Conservation (phyloP, 2,888 invertebrate species). For the Drosophila seclusa region DNA sequence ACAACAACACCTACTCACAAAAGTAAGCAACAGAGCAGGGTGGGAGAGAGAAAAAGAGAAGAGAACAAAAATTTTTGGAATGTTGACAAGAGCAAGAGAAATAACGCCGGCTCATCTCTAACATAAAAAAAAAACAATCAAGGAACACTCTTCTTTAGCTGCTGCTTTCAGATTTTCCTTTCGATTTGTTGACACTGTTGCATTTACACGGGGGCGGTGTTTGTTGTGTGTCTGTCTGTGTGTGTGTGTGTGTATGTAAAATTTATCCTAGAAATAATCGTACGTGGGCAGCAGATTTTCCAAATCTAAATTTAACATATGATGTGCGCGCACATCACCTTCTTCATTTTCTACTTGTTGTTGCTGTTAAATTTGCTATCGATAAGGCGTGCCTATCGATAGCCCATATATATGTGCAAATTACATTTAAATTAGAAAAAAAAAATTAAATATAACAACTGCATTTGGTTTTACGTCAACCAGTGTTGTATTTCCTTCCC, state of each 20-base stretch:
- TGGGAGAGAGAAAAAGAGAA: conserved; percentile 27
- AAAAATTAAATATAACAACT: conserved; percentile 8
- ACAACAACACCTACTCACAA: conserved; percentile 22
- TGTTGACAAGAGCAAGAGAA: conserved; percentile 44
- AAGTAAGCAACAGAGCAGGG: conserved; percentile 41
- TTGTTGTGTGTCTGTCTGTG: background rate
- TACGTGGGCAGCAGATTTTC: conserved; percentile 43
- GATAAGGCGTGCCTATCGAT: conserved; percentile 41
- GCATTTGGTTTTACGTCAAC: conserved; percentile 44
- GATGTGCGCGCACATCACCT: conserved; percentile 40
- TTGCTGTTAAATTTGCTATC: conserved; percentile 32
- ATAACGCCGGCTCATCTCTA: conserved; percentile 35
- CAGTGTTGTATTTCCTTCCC: background rate
- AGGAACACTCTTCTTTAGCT: conserved; percentile 16
- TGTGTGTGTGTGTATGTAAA: conserved; percentile 30
- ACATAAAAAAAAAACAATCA: conserved; percentile 5
- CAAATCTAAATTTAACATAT: conserved; percentile 67
- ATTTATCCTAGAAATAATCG: conserved; percentile 57
- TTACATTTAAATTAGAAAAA: background rate
- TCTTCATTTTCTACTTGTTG: background rate
- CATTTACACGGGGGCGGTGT: conserved; percentile 41
- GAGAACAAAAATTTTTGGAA: conserved; percentile 65
- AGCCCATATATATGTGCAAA: conserved; percentile 23
- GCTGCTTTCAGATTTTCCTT: conserved; percentile 14
- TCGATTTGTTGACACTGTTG: conserved; percentile 50